Conservation (phyloP, 2,797 vertebrate genomes). For the Champsocephalus gunnari region DNA sequence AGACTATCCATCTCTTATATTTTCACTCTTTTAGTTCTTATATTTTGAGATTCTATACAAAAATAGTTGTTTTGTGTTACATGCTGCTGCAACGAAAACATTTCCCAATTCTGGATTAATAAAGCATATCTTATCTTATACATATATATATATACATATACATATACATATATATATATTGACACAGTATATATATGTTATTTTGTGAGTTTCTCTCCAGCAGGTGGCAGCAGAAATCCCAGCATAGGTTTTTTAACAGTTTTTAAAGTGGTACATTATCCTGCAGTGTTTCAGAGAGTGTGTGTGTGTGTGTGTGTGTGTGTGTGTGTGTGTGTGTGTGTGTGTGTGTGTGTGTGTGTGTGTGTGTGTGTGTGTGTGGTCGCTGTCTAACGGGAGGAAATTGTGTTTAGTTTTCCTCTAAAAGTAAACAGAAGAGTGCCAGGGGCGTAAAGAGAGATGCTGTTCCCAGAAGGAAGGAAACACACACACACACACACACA, state of each 20-base stretch:
- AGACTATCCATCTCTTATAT: too few relatives aligned
- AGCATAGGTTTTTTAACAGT: neutral
- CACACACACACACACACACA: neutral
- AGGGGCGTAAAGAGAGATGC: constrained; percentile 41
- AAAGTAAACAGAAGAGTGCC: constrained; percentile 57
- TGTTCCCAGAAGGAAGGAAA: constrained; percentile 43
- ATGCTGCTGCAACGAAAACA: too few relatives aligned
- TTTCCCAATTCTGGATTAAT: too few relatives aligned
- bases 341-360: constrained; percentile 22
- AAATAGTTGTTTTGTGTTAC: too few relatives aligned
- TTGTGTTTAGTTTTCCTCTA: constrained; percentile 46
- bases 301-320: neutral
- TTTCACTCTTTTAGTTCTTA: too few relatives aligned
- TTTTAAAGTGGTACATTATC: constrained; percentile 7
- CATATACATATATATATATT: too few relatives aligned
- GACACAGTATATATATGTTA: too few relatives aligned
- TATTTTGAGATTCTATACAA: too few relatives aligned
- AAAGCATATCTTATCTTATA: too few relatives aligned
- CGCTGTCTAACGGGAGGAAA: constrained; percentile 41
- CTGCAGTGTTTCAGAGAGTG: constrained; percentile 32
- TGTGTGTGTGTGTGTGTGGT: constrained; percentile 34
- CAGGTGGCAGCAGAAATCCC: constrained; percentile 69
- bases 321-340: neutral
- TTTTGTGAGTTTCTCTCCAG: constrained; percentile 34
- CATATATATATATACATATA: too few relatives aligned